phyloP scores from a whole-genome alignment of 2,888 invertebrate genomes.

The Campoplex capitator region DNA sequence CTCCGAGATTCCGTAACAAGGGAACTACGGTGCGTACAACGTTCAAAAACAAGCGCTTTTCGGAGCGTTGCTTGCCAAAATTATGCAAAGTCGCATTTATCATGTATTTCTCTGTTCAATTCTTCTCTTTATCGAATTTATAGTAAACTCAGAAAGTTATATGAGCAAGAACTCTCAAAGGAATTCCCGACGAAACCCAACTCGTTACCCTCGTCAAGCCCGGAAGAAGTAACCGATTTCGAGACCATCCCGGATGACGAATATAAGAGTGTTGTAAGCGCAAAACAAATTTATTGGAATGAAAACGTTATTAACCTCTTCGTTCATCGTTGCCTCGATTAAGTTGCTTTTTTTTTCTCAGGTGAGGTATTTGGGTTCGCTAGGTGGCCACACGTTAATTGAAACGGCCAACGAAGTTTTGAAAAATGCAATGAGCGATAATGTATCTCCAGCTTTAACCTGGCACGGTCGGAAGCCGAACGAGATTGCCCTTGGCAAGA shows the following conservation, averaged over 20 bases:
- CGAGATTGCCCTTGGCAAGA: too few species aligned
- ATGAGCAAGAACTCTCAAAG: neutral
- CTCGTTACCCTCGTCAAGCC: neutral
- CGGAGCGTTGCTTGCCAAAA: neutral
- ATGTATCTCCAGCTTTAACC: neutral
- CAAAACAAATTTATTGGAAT: neutral
- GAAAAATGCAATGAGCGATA: constrained; percentile 3
- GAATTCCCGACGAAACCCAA: neutral
- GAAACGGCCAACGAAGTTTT: neutral
- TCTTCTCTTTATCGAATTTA: neutral
- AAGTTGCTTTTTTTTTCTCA: neutral
- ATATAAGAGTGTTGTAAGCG: neutral
- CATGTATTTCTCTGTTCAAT: neutral
- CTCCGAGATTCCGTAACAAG: neutral
- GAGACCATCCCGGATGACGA: neutral
- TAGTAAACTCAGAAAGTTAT: neutral
- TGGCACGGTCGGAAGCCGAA: constrained; percentile 8
- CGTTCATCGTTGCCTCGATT: neutral
- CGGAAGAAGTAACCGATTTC: neutral
- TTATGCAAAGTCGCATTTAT: neutral
- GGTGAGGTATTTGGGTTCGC: neutral
- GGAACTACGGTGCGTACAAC: neutral
- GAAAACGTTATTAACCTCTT: neutral
- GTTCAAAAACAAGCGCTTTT: neutral
- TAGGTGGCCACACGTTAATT: neutral